Evolutionary conservation across 2,888 invertebrate genomes (phyloP), one percentile per base, ranked within the genome.

Genomic region (Loripinus fragilis): DNA sequence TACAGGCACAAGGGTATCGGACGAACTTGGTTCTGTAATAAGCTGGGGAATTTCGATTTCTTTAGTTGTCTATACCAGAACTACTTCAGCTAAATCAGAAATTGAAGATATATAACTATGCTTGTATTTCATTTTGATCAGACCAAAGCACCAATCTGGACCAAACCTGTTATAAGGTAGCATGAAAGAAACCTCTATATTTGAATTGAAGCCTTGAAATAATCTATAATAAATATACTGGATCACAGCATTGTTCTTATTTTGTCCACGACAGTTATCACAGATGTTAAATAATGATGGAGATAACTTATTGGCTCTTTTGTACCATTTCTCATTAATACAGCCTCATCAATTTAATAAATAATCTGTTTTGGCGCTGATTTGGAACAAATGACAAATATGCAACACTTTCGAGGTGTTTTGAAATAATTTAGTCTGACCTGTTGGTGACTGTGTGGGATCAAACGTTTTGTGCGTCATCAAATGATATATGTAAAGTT

Each of bases 211-310:
- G 2, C 25, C 55, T 5, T 25, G 17, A 1, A 55, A 25, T 28
- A 15, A 5, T 55, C 55, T 55, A 12, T 25, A 55, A 25, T 5
- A 55, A 23, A 60, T 17, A 20, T 60, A 60, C 33, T 5, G 60
- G 7, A 60, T 33, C 1, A 60, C 33, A 20, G 30, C 30, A 33
- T 60, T 60, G 60, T 60, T 60, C n/a, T 60, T 60, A 23, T 60
- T 60, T 60, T 60, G 60, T 60, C 60, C 60, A 5, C 60, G 30
- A 33, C 60, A 60, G 33, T 60, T 60, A 33, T 60, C 60, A 33
- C 60, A 60, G n/a, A 28, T 10, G 3, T 33, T 2, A 60, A 33
- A 20, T 60, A 60, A 33, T 60, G 60, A 12, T 33, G 30, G 1
- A 60, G n/a, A 20, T 60, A 60, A 60, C 60, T 60, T 7, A 60